phyloP scores from a whole-genome alignment of 2,797 vertebrate genomes.

The Aythya fuligula region DNA sequence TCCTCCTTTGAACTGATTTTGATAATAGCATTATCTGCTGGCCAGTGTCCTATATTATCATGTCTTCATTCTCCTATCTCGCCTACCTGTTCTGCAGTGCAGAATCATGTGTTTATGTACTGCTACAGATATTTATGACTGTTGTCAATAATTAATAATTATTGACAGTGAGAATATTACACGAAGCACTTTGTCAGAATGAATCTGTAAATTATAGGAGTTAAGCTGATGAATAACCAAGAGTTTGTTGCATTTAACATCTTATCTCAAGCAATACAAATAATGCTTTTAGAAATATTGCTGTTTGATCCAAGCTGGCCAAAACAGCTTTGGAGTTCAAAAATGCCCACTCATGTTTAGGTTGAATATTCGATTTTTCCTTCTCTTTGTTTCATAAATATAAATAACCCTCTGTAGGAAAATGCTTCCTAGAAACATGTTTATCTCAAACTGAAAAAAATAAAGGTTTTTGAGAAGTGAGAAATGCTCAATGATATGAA shows the following conservation, averaged over 20 bases:
- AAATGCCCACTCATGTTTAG: slow-evolving; percentile 71
- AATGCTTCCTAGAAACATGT: neutral
- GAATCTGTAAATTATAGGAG: slow-evolving; percentile 8
- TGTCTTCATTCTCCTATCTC: slow-evolving; percentile 1
- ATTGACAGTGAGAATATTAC: slow-evolving; percentile 1
- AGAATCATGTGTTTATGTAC: slow-evolving; percentile 3
- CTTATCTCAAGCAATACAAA: slow-evolving; percentile 24
- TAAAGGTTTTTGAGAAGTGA: neutral
- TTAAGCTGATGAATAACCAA: slow-evolving; percentile 23
- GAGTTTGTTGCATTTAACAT: neutral
- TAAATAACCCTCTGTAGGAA: neutral
- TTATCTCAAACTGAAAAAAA: neutral
- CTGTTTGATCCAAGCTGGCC: slow-evolving; percentile 22
- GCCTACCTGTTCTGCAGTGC: slow-evolving; percentile 26
- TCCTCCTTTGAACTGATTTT: neutral
- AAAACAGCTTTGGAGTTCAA: slow-evolving; percentile 38
- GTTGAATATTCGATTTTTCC: neutral
- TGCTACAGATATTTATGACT: slow-evolving; percentile 13
- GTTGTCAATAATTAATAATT: slow-evolving; percentile 37
- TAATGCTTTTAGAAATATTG: slow-evolving; percentile 22
- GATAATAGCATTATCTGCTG: neutral
- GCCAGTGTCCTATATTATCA: neutral
- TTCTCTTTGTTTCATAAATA: neutral
- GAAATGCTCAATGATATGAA: neutral
- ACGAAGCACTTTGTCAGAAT: slow-evolving; percentile 15